phyloP scores from a whole-genome alignment of 1,140 invertebrate species.

The Papilio machaon region DNA sequence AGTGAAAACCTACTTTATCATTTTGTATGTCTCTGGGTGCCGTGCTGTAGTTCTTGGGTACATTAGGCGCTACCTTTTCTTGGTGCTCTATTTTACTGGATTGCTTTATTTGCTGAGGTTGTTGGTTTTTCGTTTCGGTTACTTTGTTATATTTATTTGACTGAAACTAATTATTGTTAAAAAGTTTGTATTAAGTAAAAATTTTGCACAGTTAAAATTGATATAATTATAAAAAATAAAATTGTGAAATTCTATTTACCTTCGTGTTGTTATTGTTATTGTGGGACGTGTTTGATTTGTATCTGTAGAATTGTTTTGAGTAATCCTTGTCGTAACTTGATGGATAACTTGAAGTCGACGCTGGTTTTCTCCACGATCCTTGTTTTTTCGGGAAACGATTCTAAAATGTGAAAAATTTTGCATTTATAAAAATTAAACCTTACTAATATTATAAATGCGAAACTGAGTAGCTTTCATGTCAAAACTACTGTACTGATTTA shows the following conservation, averaged over 20 bases:
- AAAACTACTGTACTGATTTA: too few relatives aligned
- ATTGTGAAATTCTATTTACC: conserved; percentile 48
- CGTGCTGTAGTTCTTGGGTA: conserved; percentile 40
- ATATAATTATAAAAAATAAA: conserved; percentile 39
- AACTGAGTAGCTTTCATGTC: too few relatives aligned
- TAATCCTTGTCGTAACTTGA: conserved; percentile 68
- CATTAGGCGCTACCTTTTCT: conserved; percentile 47
- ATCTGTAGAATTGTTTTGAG: conserved; percentile 71
- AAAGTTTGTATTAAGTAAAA: background rate
- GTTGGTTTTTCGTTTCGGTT: conserved; percentile 59
- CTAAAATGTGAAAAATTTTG: conserved; percentile 50
- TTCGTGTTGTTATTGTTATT: conserved; percentile 66
- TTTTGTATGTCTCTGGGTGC: conserved; percentile 6
- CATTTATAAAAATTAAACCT: background rate
- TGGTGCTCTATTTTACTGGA: conserved; percentile 44
- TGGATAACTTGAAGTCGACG: conserved; percentile 53
- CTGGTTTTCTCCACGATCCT: conserved; percentile 72
- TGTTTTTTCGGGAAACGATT: conserved; percentile 75
- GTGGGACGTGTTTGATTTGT: conserved; percentile 58
- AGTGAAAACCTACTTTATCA: background rate
- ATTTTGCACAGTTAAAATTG: background rate
- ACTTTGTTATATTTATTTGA: conserved; percentile 65
- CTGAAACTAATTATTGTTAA: conserved; percentile 48
- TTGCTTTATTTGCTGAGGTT: conserved; percentile 49
- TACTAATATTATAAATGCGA: too few relatives aligned